phyloP scores from a whole-genome alignment of 2,797 vertebrate genomes.

The Gymnoscopelus microlampas region DNA sequence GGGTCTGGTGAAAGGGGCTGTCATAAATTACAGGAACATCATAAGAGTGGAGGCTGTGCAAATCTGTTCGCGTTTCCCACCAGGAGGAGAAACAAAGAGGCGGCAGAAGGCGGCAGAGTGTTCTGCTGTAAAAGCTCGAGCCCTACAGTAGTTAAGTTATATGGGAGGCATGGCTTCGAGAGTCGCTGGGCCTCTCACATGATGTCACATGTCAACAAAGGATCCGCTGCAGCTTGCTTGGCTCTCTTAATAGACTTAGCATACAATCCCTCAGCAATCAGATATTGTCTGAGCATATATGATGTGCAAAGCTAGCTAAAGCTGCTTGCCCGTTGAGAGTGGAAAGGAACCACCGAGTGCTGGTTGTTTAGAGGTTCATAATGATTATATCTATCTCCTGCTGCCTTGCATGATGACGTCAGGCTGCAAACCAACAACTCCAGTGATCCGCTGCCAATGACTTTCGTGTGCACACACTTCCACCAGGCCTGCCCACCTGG shows the following conservation, averaged over 20 bases:
- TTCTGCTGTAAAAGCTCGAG: constrained; percentile 59
- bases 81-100: constrained; percentile 61
- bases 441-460: constrained; percentile 53
- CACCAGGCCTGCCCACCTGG: constrained; percentile 50
- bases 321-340: constrained; percentile 31
- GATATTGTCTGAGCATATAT: constrained; percentile 24
- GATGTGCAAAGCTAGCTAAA: constrained; percentile 9
- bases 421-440: constrained; percentile 49
- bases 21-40: constrained; percentile 73
- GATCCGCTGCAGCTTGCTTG: constrained; percentile 26
- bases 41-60: constrained; percentile 53
- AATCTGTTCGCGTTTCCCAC: constrained; percentile 64
- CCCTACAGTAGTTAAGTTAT: constrained; percentile 61
- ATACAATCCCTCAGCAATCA: constrained; percentile 30
- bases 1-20: constrained; percentile 65
- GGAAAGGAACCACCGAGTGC: constrained; percentile 11
- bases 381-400: constrained; percentile 27
- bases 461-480: constrained; percentile 22
- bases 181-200: constrained; percentile 48
- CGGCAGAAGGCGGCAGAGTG: constrained; percentile 33
- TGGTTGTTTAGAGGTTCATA: constrained; percentile 12
- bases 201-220: constrained; percentile 5
- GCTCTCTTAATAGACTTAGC: constrained; percentile 30
- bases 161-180: constrained; percentile 55
- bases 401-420: constrained; percentile 23